These are phyloP conservation scores for Galagoides demidoff DNA, from an alignment of 2,797 vertebrate genomes.

Conservation along the genomic window DNA sequence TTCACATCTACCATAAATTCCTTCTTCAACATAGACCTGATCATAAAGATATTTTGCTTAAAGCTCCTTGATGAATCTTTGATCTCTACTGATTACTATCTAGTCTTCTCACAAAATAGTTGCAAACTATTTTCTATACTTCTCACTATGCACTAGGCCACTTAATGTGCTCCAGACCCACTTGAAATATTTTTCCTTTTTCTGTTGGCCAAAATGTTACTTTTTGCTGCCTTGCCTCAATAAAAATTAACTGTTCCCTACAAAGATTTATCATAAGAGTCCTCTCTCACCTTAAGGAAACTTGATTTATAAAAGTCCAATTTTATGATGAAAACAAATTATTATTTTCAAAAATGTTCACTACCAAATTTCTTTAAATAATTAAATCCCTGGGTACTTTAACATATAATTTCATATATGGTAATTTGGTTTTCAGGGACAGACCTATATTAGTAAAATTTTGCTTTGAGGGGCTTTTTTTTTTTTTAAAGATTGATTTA, in stretches of 20 bases:
- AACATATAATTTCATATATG: neutral
- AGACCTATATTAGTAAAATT: neutral
- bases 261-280: neutral
- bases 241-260: neutral
- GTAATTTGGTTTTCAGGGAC: conserved; percentile 2
- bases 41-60: neutral
- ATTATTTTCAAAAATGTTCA: neutral
- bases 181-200: neutral
- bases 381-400: neutral
- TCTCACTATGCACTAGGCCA: neutral
- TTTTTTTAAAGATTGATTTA: no score
- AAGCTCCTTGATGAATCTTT: neutral
- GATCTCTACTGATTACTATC: neutral
- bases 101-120: neutral
- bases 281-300: neutral
- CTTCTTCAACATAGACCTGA: neutral
- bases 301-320: neutral
- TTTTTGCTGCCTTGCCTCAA: neutral
- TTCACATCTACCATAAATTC: neutral
- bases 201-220: neutral
- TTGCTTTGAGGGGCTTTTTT: no score
- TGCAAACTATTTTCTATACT: neutral
- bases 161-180: neutral
- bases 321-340: neutral
- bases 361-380: conserved; percentile 17